Evolutionary conservation across 2,797 vertebrate species (phyloP), one percentile per base, ranked within the genome.

Genomic region (Xyrichtys novacula): DNA sequence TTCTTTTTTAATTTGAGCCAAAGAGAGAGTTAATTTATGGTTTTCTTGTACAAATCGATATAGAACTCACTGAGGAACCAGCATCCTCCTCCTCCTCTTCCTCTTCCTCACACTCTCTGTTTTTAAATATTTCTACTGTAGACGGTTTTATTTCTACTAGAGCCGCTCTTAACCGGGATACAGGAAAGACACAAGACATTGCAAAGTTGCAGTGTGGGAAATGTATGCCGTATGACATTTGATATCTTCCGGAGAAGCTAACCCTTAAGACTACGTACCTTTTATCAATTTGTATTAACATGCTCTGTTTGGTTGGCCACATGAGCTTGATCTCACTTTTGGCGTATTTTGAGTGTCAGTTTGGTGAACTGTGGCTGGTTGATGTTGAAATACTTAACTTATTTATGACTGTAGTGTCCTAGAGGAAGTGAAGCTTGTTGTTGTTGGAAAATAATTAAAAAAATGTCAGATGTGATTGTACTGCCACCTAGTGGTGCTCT

Each of bases 311-410:
- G 34, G 62, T 83, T 65, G 49, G 56, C 54, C 19, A 11, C 46
- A 25, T 79, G 56, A 54, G 44, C 67, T 79, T 82, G 22, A 78
- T 75, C 65, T 76, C 56, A 53, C 69, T 86, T 93, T 92, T 92
- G 76, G 77, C 76, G 66, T 86, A 85, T 83, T 91, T 87, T 94
- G 90, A 95, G 85, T 94, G 92, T 94, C 82, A 89, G 89, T 92
- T 94, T 93, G 94, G 95, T 94, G 94, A 92, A 92, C 93, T 94
- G 92, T 95, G 94, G 90, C 91, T 95, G 94, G 93, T 95, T 89
- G 88, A 90, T 95, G 93, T 96, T 94, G 94, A 95, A 94, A 95
- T 96, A 95, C 91, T 94, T 97, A 96, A 96, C 96, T 94, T 97
- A 97, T 96, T 96, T 96, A 94, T 94, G 85, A 93, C 91, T 83